Conservation (phyloP, 2,113 vertebrate genomes). For the Acrocephalus arundinaceus region DNA sequence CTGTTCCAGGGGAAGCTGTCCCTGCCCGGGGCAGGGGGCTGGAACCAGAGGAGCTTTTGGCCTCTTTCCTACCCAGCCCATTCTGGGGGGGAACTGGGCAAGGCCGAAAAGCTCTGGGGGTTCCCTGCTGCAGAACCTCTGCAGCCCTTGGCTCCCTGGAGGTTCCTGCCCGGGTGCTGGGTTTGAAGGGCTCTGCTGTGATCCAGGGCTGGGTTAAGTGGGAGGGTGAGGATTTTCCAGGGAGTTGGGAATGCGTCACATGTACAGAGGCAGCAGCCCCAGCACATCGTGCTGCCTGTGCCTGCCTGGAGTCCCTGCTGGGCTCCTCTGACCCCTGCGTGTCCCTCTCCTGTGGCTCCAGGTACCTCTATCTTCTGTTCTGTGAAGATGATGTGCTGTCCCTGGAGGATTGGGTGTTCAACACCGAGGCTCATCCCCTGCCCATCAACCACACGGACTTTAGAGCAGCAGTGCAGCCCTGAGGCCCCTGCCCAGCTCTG, state of each 20-base stretch:
- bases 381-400: slow-evolving; percentile 93
- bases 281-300: neutral
- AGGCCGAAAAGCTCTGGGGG: neutral
- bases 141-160: neutral
- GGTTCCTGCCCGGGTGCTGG: neutral
- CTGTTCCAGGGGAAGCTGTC: neutral
- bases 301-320: neutral
- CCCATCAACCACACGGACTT: slow-evolving; percentile 82
- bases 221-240: neutral
- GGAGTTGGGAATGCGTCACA: fast-evolving
- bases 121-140: neutral
- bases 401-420: slow-evolving; percentile 97
- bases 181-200: neutral
- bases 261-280: neutral
- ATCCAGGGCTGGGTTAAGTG: neutral
- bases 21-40: neutral
- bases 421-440: slow-evolving; percentile 96
- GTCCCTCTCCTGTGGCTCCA: slow-evolving; percentile 44
- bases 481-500: neutral
- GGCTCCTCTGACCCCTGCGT: neutral
- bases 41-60: neutral
- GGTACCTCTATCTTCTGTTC: slow-evolving; percentile 98
- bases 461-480: slow-evolving; percentile 31
- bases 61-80: neutral
- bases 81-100: neutral